phyloP scores from a whole-genome alignment of 2,113 vertebrate genomes.

The Cottus gobio region DNA sequence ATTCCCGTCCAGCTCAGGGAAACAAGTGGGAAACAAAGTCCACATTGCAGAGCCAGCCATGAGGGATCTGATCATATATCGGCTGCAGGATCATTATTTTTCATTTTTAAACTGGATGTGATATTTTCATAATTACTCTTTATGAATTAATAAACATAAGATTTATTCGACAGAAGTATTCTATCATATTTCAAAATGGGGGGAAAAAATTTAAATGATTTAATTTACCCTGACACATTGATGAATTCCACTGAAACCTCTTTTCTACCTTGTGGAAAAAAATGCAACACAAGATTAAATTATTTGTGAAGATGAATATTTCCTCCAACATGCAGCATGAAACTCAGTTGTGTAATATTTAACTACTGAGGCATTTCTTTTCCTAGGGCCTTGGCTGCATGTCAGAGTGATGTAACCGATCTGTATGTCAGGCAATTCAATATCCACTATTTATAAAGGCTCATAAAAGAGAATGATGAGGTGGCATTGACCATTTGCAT shows the following conservation, averaged over 20 bases:
- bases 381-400: conserved; percentile 26
- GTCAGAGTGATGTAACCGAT: conserved; percentile 62
- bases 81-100: neutral
- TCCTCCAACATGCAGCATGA: neutral
- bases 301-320: conserved; percentile 35
- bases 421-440: conserved; percentile 43
- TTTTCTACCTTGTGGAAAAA: conserved; percentile 7
- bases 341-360: conserved; percentile 15
- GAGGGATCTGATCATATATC: neutral
- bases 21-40: neutral
- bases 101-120: conserved; percentile 19
- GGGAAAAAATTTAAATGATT: neutral
- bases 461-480: conserved; percentile 51
- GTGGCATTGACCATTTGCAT: conserved; percentile 32
- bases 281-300: conserved; percentile 7
- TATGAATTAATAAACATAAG: conserved; percentile 19
- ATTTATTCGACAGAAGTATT: conserved; percentile 2
- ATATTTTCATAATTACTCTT: conserved; percentile 17
- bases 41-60: neutral
- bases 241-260: neutral
- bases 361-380: conserved; percentile 20
- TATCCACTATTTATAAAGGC: conserved; percentile 56
- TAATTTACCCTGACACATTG: conserved; percentile 1
- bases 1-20: neutral
- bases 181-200: neutral